Evolutionary conservation across 1,140 invertebrate species (phyloP), one percentile per base, ranked within the genome.

Genomic region (Scaptomyza montana): DNA sequence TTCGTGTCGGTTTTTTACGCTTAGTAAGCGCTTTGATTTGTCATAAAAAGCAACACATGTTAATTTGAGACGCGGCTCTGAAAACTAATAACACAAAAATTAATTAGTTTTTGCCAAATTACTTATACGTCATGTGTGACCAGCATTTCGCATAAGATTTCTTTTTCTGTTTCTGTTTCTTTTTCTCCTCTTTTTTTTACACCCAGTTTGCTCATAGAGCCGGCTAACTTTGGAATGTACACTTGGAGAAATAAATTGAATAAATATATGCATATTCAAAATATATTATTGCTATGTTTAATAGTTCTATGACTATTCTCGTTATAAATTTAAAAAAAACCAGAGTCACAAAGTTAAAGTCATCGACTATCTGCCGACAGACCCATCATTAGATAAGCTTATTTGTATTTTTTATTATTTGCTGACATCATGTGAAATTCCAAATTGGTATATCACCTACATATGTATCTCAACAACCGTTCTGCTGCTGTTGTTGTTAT

Each of bases 351-450:
- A 25, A 25, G 21, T 25, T 25, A 25, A 25, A 25, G 16, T 16
- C 16, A 16, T 16, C 16, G 16, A 16, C 0, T 16, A 1, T 16
- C 16, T 16, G 16, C 16, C 16, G 16, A 16, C 16, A 16, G 16
- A 47, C 47, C 78, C 78, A 80, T 1, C 65, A 59, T 66, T 61
- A 68, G 53, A 56, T 65, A 39, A 49, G 12, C 51, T 85, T 73
- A 69, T 77, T 80, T 86, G 46, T 62, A 65, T 71, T 85, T 78
- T 33, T 5, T 36, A 36, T 9, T 65, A 67, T 77, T 86, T 59
- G 77, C 81, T 85, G 81, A 85, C 81, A 80, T 85, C 81, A 85
- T 86, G 77, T 66, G 81, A 80, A 86, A 85, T 85, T 71, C 81
- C 81, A 59, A 65, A 63, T 74, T 56, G 74, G 46, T 77, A 68